Conservation (phyloP, 2,888 invertebrate species). For the Aplocera efformata region DNA sequence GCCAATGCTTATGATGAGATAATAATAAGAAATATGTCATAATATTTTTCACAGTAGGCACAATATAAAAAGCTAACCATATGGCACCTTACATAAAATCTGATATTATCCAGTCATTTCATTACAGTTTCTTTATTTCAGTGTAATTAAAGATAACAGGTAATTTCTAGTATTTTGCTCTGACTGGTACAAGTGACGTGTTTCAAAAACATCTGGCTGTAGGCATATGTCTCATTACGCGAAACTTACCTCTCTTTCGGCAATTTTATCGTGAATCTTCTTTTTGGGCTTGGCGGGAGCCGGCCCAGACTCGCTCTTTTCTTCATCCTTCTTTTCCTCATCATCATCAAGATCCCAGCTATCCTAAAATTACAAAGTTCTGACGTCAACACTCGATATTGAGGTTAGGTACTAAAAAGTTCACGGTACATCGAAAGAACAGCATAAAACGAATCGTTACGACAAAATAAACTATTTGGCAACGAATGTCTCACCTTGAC, state of each 20-base stretch:
- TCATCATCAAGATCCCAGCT: conserved; percentile 95
- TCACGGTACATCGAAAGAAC: conserved; percentile 23
- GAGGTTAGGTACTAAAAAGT: conserved; percentile 58
- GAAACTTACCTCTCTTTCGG: conserved; percentile 89
- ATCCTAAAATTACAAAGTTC: conserved; percentile 82
- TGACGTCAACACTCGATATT: conserved; percentile 67
- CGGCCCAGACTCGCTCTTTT: conserved; percentile 81
- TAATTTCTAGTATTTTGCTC: not conserved
- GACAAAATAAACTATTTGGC: conserved; percentile 52
- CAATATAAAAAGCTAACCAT: too few species aligned
- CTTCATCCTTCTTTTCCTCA: conserved; percentile 89
- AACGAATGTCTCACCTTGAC: conserved; percentile 84
- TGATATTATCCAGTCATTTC: too few species aligned
- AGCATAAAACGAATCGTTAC: conserved; percentile 12
- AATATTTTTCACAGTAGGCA: too few species aligned
- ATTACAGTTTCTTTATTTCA: too few species aligned
- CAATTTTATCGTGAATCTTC: conserved; percentile 88
- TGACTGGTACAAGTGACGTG: not conserved
- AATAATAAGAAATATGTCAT: too few species aligned
- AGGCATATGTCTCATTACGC: not conserved
- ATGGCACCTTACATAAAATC: too few species aligned
- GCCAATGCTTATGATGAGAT: too few species aligned
- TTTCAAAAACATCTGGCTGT: not conserved
- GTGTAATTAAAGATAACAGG: too few species aligned
- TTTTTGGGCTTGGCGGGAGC: conserved; percentile 86